phyloP scores from a whole-genome alignment of 2,113 vertebrate species.

The Chaetodon trifascialis region DNA sequence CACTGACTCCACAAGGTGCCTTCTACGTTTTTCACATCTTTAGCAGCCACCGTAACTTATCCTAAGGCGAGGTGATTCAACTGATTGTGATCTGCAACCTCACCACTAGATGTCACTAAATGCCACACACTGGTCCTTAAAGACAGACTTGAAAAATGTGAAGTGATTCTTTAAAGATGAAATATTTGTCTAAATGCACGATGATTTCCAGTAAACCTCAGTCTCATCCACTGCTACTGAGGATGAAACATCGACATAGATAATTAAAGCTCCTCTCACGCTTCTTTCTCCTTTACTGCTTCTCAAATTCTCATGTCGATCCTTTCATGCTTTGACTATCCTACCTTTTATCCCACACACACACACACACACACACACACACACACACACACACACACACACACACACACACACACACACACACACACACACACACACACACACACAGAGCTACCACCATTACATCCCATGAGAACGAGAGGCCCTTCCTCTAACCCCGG shows the following conservation, averaged over 20 bases:
- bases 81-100: too few species aligned
- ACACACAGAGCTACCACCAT: not conserved
- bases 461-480: slow-evolving; percentile 64
- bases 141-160: not conserved
- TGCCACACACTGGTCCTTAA: not conserved
- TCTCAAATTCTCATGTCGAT: not conserved
- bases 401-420: not conserved
- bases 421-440: not conserved
- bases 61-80: too few species aligned
- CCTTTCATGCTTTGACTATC: not conserved
- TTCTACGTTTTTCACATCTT: too few species aligned
- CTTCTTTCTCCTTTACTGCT: not conserved
- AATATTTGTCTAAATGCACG: too few species aligned
- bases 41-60: too few species aligned
- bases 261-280: not conserved
- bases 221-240: not conserved
- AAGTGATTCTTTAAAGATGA: not conserved
- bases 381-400: not conserved
- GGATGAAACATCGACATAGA: not conserved
- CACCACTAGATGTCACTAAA: too few species aligned
- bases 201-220: not conserved
- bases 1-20: too few species aligned
- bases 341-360: slow-evolving; percentile 6
- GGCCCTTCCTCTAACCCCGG: slow-evolving; percentile 64
- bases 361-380: not conserved